A percentile compares a stretch with the other conserved stretches of the same genome.
Evolutionary conservation across 2,797 vertebrate species (phyloP).

Genomic region (Lithobates pipiens): DNA sequence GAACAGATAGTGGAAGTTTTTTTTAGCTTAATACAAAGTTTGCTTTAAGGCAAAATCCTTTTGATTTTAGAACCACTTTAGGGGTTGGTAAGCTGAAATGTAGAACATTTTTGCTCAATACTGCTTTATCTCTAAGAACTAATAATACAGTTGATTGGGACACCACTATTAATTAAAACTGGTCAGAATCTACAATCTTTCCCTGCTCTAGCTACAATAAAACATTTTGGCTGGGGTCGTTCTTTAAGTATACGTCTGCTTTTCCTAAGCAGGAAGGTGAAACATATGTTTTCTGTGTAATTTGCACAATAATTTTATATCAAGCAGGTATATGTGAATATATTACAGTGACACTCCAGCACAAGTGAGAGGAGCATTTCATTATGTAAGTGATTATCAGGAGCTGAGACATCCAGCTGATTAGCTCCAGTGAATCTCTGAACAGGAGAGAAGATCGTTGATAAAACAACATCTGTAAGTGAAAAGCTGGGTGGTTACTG

Average conservation of each 20-base stretch:
- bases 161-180: no score
- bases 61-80: no score
- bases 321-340: background rate
- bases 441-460: background rate
- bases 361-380: background rate
- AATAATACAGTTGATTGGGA: no score
- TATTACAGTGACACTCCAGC: background rate
- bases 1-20: no score
- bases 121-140: no score
- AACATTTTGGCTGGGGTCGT: no score
- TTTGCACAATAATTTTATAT: background rate
- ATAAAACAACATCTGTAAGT: conserved; percentile 34
- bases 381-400: background rate
- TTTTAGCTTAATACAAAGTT: no score
- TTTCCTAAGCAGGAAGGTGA: background rate
- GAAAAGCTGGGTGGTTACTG: conserved; percentile 38
- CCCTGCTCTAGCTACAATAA: background rate
- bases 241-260: background rate
- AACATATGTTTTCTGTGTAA: no score
- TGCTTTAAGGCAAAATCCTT: no score
- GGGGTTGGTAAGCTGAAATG: no score
- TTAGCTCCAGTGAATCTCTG: background rate
- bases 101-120: no score
- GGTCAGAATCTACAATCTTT: no score
- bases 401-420: background rate